A percentile compares a stretch with the other conserved stretches of the same genome.
Evolutionary conservation across 2,797 vertebrate genomes (phyloP).

Genomic region (Todus mexicanus): DNA sequence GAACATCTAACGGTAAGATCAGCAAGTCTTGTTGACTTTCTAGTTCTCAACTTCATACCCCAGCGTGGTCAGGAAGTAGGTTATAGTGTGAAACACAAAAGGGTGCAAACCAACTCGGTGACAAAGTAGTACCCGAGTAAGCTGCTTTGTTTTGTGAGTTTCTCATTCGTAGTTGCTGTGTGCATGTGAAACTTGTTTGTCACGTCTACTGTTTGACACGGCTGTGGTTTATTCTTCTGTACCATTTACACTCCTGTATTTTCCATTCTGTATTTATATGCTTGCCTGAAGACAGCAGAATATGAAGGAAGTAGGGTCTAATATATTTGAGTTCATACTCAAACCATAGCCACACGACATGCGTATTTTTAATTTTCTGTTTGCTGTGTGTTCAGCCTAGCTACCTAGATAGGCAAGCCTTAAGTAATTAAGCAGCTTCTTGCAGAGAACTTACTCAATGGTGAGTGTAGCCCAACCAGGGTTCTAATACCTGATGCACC

Average conservation of each 20-base stretch:
- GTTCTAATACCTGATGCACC: not conserved
- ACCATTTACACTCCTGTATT: not conserved
- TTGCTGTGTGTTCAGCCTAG: not conserved
- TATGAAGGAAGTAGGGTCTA: not conserved
- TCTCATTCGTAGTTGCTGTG: not conserved
- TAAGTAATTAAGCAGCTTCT: not conserved
- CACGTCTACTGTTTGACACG: not conserved
- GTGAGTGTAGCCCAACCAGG: not conserved
- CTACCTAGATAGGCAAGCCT: not conserved
- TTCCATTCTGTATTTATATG: not conserved
- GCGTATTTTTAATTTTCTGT: not conserved
- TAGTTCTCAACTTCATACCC: not conserved
- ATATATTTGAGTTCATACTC: not conserved
- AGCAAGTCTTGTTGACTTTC: not conserved
- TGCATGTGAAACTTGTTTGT: not conserved
- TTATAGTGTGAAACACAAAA: not conserved
- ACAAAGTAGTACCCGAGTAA: not conserved
- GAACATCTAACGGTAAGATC: conserved; percentile 76
- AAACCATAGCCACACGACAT: not conserved
- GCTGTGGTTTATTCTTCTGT: not conserved
- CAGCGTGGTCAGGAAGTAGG: not conserved
- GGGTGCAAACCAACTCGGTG: not conserved
- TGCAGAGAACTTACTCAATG: not conserved
- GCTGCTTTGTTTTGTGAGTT: not conserved
- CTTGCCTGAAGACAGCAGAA: not conserved